These are phyloP conservation scores for Poecile atricapillus DNA, from an alignment of 2,113 vertebrate genomes.

Conservation along the genomic window DNA sequence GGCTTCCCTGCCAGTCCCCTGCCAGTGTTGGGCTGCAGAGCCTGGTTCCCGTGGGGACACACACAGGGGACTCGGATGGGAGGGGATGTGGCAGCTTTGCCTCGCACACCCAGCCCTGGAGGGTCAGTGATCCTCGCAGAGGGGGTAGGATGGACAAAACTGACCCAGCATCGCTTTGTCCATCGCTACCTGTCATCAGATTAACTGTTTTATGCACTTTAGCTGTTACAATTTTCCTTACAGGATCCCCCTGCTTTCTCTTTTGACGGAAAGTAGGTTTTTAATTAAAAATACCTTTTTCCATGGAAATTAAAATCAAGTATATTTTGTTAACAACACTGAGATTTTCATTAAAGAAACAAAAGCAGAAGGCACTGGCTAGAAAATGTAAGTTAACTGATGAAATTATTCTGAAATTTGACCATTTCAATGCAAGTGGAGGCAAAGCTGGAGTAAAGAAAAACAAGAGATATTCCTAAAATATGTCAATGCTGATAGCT, in stretches of 20 bases:
- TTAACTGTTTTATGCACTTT: background rate
- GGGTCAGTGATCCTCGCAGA: background rate
- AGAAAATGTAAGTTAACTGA: background rate
- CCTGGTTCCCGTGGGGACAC: background rate
- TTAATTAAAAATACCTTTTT: background rate
- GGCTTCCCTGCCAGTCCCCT: background rate
- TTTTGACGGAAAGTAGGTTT: background rate
- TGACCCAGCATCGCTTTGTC: background rate
- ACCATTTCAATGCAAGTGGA: background rate
- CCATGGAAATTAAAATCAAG: background rate
- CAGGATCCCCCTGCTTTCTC: background rate
- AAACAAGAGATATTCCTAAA: background rate
- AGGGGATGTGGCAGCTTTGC: background rate
- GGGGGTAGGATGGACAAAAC: background rate
- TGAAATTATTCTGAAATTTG: background rate
- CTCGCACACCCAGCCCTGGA: rapidly evolving
- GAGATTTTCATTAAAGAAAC: background rate
- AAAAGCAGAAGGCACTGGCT: background rate
- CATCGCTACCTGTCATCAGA: background rate
- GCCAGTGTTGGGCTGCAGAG: background rate
- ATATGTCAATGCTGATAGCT: background rate
- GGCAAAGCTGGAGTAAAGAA: background rate
- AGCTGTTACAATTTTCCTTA: background rate
- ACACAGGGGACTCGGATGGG: rapidly evolving
- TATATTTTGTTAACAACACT: background rate